phyloP scores from a whole-genome alignment of 1,140 invertebrate species.

The Ooceraea biroi region DNA sequence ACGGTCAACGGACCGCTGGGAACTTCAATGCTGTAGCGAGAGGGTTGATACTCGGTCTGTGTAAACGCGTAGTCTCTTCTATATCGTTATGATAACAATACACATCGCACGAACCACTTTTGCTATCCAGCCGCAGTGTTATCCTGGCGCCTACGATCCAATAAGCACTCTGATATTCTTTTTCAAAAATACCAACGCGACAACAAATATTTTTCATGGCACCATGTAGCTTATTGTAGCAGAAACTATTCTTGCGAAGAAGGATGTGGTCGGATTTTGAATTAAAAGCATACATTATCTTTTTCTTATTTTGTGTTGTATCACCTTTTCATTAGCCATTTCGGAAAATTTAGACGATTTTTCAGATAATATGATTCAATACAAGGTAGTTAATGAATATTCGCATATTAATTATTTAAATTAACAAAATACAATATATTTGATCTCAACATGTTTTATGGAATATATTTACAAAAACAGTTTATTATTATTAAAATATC shows the following conservation, averaged over 20 bases:
- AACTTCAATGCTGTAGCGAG: slow-evolving; percentile 69
- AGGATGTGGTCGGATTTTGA: neutral
- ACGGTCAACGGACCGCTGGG: slow-evolving; percentile 25
- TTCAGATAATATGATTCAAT: neutral
- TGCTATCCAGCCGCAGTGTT: slow-evolving; percentile 47
- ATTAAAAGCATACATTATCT: neutral
- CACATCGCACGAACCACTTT: slow-evolving; percentile 63
- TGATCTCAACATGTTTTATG: too few relatives aligned
- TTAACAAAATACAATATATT: too few relatives aligned
- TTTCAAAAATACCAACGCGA: slow-evolving; percentile 52
- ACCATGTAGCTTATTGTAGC: slow-evolving; percentile 41
- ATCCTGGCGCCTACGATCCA: slow-evolving; percentile 62
- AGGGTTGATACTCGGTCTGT: slow-evolving; percentile 74
- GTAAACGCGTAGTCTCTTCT: slow-evolving; percentile 75
- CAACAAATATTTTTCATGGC: slow-evolving; percentile 61
- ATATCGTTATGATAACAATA: slow-evolving; percentile 78
- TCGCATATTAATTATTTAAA: too few relatives aligned
- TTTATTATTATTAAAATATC: too few relatives aligned
- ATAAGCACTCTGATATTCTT: slow-evolving; percentile 63
- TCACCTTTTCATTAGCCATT: neutral
- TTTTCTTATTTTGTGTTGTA: too few relatives aligned
- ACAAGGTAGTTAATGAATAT: too few relatives aligned
- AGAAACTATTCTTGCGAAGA: slow-evolving; percentile 22
- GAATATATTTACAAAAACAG: too few relatives aligned
- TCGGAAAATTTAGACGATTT: neutral